A percentile compares a stretch with the other conserved stretches of the same genome.
These are phyloP conservation scores for Drosophila prolongata DNA, from an alignment of 2,888 invertebrate species.

Conservation along the genomic window DNA sequence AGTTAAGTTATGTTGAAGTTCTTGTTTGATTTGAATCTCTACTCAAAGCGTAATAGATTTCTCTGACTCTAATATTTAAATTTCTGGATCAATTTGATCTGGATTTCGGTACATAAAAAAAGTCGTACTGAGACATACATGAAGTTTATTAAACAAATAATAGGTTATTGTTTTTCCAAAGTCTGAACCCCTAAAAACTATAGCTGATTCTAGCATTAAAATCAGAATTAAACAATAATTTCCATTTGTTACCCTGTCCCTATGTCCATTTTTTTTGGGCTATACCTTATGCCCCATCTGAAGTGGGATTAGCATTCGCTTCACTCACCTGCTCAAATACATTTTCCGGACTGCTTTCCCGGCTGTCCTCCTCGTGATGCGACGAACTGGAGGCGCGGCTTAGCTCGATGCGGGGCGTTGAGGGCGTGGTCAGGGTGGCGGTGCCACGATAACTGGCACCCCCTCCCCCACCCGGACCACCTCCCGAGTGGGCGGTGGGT, in stretches of 20 bases:
- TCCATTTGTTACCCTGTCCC: too few species aligned
- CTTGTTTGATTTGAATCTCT: too few species aligned
- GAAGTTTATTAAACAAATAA: too few species aligned
- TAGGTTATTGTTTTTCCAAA: too few species aligned
- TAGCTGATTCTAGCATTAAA: neutral
- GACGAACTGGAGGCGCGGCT: constrained; percentile 95
- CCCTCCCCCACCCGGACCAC: neutral
- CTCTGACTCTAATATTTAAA: too few species aligned
- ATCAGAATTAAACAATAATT: too few species aligned
- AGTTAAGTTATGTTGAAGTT: too few species aligned
- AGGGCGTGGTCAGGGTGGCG: constrained; percentile 86
- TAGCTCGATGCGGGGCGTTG: constrained; percentile 94
- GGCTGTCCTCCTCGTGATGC: constrained; percentile 90
- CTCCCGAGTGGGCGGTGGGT: neutral
- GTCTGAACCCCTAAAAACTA: neutral
- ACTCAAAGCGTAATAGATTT: too few species aligned
- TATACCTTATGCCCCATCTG: neutral
- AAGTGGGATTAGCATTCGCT: neutral
- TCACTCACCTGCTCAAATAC: constrained; percentile 89
- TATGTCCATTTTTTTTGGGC: neutral
- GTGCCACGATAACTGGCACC: constrained; percentile 62
- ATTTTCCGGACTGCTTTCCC: constrained; percentile 93
- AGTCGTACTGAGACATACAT: too few species aligned
- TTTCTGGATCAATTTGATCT: too few species aligned
- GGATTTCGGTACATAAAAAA: too few species aligned